Percentiles rank a stretch among this genome's conserved stretches.
Conservation (phyloP, 2,888 invertebrate species). For the Pheosia tremula region DNA sequence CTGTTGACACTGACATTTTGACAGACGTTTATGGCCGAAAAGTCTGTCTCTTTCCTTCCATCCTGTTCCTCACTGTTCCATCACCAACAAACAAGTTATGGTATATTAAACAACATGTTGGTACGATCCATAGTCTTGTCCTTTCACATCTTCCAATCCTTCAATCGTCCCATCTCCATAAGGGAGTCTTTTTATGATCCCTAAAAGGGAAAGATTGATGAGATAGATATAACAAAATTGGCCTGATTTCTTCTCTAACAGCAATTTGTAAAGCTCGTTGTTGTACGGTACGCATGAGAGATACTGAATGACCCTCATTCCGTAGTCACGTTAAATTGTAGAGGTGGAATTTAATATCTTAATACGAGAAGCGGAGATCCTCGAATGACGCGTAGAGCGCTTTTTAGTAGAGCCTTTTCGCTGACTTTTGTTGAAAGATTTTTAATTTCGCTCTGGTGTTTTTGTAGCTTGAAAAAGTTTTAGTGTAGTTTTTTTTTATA, state of each 20-base stretch:
- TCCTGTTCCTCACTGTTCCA: no score
- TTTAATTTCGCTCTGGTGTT: neutral
- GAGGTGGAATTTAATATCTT: neutral
- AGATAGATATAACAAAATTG: slow-evolving; percentile 2
- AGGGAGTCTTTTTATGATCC: neutral
- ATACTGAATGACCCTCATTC: neutral
- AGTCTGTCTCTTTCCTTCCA: no score
- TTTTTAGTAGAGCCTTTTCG: neutral
- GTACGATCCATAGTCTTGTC: neutral
- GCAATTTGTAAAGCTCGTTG: neutral
- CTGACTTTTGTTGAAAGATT: neutral
- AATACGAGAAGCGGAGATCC: neutral
- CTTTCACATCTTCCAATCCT: neutral
- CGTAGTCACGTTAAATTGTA: neutral
- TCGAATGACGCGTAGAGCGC: neutral
- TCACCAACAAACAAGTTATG: no score
- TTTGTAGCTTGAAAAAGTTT: no score
- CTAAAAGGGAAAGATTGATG: slow-evolving; percentile 5
- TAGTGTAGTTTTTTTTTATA: no score
- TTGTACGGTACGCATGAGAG: neutral
- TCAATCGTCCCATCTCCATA: neutral
- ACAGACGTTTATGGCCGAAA: no score
- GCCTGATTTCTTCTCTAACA: neutral
- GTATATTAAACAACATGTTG: no score
- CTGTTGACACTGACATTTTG: no score